A percentile compares a stretch with the other conserved stretches of the same genome.
Evolutionary conservation across 2,113 vertebrate species (phyloP).

Genomic region (Mus pahari): DNA sequence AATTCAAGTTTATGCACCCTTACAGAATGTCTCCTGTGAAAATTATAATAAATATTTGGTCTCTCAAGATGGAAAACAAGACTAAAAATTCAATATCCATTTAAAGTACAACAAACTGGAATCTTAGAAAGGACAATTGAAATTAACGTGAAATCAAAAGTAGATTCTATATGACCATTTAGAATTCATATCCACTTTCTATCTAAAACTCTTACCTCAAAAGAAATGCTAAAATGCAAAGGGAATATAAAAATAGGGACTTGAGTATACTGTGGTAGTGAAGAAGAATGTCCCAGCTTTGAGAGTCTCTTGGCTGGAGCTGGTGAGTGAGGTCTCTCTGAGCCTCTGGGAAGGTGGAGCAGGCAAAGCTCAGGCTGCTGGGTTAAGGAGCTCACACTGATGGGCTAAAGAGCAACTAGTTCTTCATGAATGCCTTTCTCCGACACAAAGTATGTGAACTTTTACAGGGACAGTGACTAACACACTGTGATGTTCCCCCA

Average conservation of each 20-base stretch:
- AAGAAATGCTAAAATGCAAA: not conserved
- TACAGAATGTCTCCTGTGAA: not conserved
- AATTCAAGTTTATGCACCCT: not conserved
- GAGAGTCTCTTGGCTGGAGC: not conserved
- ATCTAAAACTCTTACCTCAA: not conserved
- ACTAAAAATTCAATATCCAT: not conserved
- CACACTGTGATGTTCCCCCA: not conserved
- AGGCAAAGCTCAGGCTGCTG: not conserved
- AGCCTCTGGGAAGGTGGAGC: not conserved
- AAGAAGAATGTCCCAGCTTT: not conserved
- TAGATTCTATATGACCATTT: not conserved
- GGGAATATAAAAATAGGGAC: not conserved
- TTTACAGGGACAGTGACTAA: not conserved
- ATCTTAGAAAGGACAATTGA: not conserved
- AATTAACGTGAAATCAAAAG: not conserved
- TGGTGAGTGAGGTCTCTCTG: not conserved
- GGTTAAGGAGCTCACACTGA: not conserved
- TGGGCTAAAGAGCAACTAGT: not conserved
- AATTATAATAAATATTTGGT: not conserved
- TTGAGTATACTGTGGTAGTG: not conserved
- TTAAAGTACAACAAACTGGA: not conserved
- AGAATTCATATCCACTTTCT: not conserved
- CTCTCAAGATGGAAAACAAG: not conserved
- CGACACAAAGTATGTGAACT: not conserved
- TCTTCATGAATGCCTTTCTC: not conserved